Percentiles rank a stretch among this genome's conserved stretches.
Conservation (phyloP, 2,888 invertebrate genomes). For the Sipunculus nudus region DNA sequence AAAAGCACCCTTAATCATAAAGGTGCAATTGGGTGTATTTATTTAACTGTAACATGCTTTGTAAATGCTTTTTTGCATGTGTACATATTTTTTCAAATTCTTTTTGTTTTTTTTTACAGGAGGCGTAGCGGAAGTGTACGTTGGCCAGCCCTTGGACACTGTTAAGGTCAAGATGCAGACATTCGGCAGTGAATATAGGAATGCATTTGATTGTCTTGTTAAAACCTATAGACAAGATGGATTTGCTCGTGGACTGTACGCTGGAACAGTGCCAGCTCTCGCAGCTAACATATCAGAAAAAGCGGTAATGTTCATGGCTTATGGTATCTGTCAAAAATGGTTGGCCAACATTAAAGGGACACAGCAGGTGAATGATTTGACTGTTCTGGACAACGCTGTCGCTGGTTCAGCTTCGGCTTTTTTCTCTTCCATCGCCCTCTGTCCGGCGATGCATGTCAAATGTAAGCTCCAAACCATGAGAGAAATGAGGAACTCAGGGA, state of each 20-base stretch:
- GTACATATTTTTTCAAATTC: too few relatives aligned
- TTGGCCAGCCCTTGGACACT: conserved; percentile 97
- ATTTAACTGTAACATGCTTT: too few relatives aligned
- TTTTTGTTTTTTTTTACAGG: too few relatives aligned
- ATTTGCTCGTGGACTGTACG: conserved; percentile 71
- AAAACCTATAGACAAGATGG: conserved; percentile 88
- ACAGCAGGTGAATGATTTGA: conserved; percentile 45
- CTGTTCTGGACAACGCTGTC: conserved; percentile 53
- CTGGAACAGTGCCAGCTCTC: conserved; percentile 91
- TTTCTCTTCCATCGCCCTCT: conserved; percentile 93
- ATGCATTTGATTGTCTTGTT: conserved; percentile 85
- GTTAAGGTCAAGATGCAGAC: conserved; percentile 99
- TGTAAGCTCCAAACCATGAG: conserved; percentile 94
- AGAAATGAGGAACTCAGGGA: conserved; percentile 70
- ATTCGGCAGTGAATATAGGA: conserved; percentile 87
- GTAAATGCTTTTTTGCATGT: too few relatives aligned
- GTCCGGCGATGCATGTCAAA: conserved; percentile 97
- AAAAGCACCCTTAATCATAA: too few relatives aligned
- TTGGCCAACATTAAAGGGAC: conserved; percentile 67
- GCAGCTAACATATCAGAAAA: conserved; percentile 94
- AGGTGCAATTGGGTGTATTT: too few relatives aligned
- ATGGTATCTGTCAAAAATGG: conserved; percentile 94
- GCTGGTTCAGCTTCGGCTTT: conserved; percentile 91
- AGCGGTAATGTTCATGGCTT: conserved; percentile 93
- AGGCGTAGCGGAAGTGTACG: conserved; percentile 91